Conservation (phyloP, 2,797 vertebrate genomes). For the Paratrypauchen microcephalus region DNA sequence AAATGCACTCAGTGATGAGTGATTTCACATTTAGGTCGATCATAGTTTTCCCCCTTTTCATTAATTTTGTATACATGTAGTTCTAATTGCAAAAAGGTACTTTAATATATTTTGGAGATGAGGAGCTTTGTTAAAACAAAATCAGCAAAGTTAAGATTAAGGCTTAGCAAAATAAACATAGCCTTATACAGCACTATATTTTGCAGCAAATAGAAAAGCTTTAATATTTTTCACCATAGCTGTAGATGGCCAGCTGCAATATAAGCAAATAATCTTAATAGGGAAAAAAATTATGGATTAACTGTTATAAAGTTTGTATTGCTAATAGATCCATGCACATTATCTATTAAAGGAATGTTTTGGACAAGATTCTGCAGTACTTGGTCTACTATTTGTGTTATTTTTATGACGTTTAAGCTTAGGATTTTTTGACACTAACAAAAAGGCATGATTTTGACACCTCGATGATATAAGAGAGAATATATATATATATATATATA, state of each 20-base stretch:
- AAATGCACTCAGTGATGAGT: background rate
- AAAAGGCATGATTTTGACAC: too few species aligned
- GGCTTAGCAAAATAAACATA: background rate
- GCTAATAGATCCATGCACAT: too few species aligned
- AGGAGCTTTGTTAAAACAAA: background rate
- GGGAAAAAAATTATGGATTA: background rate
- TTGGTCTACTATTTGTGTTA: too few species aligned
- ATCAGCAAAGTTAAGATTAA: background rate
- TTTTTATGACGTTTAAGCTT: too few species aligned
- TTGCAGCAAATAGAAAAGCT: background rate
- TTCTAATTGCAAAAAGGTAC: background rate
- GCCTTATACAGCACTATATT: background rate
- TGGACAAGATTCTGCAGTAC: too few species aligned
- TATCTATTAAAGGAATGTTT: too few species aligned
- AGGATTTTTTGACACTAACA: too few species aligned
- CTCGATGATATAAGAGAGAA: too few species aligned
- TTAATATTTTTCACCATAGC: too few species aligned
- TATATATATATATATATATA: too few species aligned
- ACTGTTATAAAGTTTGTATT: too few species aligned
- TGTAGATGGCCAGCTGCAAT: too few species aligned
- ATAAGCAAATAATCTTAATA: background rate
- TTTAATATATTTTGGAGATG: background rate
- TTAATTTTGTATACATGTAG: background rate
- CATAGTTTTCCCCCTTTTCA: background rate
- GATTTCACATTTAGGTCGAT: background rate